Evolutionary conservation across 1,140 invertebrate genomes (phyloP).

Genomic region (Drosophila quadrilineata): DNA sequence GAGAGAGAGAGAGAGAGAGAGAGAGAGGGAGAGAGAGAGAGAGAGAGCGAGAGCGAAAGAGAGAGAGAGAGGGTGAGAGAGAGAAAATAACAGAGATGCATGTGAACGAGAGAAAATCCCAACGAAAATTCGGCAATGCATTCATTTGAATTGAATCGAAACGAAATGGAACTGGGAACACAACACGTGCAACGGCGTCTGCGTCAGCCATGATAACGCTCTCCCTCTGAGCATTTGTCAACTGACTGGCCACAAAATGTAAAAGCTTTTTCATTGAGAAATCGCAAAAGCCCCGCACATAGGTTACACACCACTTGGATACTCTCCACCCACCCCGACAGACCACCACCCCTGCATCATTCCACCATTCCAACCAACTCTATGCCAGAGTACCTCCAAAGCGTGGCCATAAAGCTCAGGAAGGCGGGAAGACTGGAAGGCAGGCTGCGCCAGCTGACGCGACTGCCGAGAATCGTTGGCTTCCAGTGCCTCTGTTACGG

Average conservation of each 20-base stretch:
- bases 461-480: slow-evolving; percentile 1
- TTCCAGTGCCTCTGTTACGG: slow-evolving; percentile 28
- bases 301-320: too few species aligned
- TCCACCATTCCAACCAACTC: too few species aligned
- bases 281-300: slow-evolving; percentile 17
- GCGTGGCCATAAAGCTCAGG: too few species aligned
- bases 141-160: neutral
- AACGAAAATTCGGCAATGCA: neutral
- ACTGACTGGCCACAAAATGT: neutral
- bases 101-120: neutral
- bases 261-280: slow-evolving; percentile 67
- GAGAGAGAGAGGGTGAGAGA: too few species aligned
- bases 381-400: too few species aligned
- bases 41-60: neutral
- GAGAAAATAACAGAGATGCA: slow-evolving; percentile 24
- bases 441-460: slow-evolving; percentile 41
- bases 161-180: slow-evolving; percentile 12
- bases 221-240: slow-evolving; percentile 7
- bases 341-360: too few species aligned
- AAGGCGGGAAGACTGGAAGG: slow-evolving; percentile 39
- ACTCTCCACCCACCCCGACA: too few species aligned
- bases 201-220: slow-evolving; percentile 41
- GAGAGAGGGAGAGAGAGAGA: neutral
- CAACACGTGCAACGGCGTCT: slow-evolving; percentile 24
- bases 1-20: too few species aligned